phyloP scores from a whole-genome alignment of 2,797 vertebrate species.

The Diceros bicornis region DNA sequence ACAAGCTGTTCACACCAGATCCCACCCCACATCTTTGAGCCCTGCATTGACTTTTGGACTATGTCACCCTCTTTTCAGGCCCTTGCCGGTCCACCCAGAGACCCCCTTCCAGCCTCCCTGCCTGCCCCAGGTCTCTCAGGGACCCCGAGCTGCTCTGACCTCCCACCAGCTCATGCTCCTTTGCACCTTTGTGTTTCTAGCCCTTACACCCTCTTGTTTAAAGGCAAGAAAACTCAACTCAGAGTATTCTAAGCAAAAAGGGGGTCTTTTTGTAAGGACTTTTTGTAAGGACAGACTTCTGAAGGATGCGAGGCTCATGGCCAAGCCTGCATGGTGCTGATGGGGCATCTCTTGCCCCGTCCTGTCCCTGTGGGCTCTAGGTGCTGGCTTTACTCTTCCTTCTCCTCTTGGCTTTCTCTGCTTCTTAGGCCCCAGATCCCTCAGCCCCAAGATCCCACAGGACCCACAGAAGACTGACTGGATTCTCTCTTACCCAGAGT shows the following conservation, averaged over 20 bases:
- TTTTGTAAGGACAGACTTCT: not conserved
- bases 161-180: not conserved
- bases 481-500: not conserved
- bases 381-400: fast-evolving
- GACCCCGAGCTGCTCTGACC: not conserved
- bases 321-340: fast-evolving
- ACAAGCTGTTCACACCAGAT: not conserved
- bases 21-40: too few relatives aligned
- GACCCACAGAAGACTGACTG: too few relatives aligned
- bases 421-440: not conserved
- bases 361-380: fast-evolving
- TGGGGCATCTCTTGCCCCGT: not conserved
- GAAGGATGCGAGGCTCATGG: not conserved
- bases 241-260: not conserved
- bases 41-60: not conserved
- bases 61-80: not conserved
- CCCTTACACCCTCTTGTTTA: not conserved
- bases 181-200: not conserved
- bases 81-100: not conserved
- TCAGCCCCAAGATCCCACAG: not conserved
- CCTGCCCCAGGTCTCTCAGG: not conserved
- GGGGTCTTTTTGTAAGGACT: not conserved
- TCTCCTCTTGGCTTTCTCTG: not conserved
- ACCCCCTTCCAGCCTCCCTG: not conserved
- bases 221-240: not conserved